Evolutionary conservation across 1,140 invertebrate species (phyloP), one percentile per base, ranked within the genome.

Genomic region (Zaprionus tsacasi): DNA sequence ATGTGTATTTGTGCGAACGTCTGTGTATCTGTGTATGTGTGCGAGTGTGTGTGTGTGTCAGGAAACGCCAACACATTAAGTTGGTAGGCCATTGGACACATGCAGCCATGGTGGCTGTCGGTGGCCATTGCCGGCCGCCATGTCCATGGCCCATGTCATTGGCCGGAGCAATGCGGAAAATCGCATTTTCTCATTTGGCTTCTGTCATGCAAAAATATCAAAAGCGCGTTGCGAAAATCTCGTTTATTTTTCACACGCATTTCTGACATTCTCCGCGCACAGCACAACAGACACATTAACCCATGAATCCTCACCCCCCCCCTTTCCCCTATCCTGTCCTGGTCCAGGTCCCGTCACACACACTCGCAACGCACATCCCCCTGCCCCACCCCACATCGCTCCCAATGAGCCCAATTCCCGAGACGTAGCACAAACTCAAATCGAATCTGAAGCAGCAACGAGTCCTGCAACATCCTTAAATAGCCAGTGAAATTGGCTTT

Each of bases 131-230:
- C 63, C 60, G 74, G 13, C 63, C 60, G 74, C 80, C 80, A 79
- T 78, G 81, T 78, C 63, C 81, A 78, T 85, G 80, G 80, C 73
- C 69, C 77, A 88, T 88, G 85, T 88, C 85, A 88, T 85, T 88
- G 83, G 83, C 83, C 85, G 70, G 83, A 82, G 85, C 83, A 88
- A 80, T 88, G 83, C 83, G 83, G 82, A 89, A 88, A 89, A 88
- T 88, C 83, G 83, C 85, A 88, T 88, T 88, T 88, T 88, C 83
- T 88, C 83, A 89, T 88, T 88, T 88, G 85, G 83, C 85, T 88
- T 88, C 83, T 88, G 83, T 88, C 83, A 88, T 88, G 83, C 83
- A 88, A 88, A 88, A 88, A 88, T 88, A 88, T 88, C 83, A 88
- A 88, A 88, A 88, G 83, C 83, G 80, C 83, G 74, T 68, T 82